Evolutionary conservation across 1,140 invertebrate genomes (phyloP).

Genomic region (Caenorhabditis tropicalis): DNA sequence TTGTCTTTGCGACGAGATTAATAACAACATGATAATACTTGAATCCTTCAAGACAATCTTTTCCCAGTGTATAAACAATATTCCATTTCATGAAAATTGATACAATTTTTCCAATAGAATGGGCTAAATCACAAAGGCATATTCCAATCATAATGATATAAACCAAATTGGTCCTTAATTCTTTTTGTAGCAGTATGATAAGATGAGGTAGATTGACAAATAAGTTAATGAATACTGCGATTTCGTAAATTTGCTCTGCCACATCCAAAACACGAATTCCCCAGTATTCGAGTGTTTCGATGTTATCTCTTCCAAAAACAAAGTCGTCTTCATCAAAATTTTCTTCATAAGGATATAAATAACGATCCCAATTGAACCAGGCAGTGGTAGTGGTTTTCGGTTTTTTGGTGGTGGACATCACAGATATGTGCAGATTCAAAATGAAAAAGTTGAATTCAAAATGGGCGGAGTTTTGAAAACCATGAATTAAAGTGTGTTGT

Average conservation of each 20-base stretch:
- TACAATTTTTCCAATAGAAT: not conserved
- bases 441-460: no score
- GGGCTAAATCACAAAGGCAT: not conserved
- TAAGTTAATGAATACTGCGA: not conserved
- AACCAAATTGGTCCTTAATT: not conserved
- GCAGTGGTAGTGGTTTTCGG: no score
- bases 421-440: no score
- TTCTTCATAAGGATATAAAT: no score
- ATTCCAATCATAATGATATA: constrained; percentile 13
- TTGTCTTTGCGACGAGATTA: not conserved
- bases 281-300: no score
- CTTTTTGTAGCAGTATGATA: not conserved
- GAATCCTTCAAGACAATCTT: not conserved
- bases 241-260: not conserved
- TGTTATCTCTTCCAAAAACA: no score
- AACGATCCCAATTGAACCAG: no score
- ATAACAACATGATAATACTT: not conserved
- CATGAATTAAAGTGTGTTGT: no score
- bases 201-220: not conserved
- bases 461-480: no score
- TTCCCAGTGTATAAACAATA: not conserved
- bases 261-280: no score
- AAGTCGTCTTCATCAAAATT: no score
- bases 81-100: not conserved
- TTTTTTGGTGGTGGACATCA: no score